Evolutionary conservation across 1,140 invertebrate genomes (phyloP).

Genomic region (Drosophila kepulauana): DNA sequence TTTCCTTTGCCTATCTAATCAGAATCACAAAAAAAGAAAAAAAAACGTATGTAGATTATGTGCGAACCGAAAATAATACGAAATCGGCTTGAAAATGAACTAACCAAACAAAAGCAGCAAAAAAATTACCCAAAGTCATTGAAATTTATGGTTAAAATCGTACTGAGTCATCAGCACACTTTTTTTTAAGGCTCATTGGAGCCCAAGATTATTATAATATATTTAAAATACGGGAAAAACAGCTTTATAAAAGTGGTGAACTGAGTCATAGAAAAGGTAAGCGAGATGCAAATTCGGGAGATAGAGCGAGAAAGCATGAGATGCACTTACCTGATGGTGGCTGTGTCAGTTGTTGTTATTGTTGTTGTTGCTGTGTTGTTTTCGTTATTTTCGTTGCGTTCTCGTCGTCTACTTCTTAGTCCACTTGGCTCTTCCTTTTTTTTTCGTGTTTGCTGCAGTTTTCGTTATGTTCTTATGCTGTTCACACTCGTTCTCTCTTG

Average conservation of each 20-base stretch:
- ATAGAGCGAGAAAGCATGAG: neutral
- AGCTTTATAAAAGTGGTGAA: neutral
- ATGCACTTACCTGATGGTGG: slow-evolving; percentile 50
- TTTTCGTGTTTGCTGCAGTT: slow-evolving; percentile 35
- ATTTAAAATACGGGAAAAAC: neutral
- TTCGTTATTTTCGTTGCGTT: slow-evolving; percentile 46
- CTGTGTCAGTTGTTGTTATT: slow-evolving; percentile 33
- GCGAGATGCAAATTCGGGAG: slow-evolving; percentile 21
- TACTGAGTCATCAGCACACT: slow-evolving; percentile 47
- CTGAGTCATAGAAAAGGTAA: slow-evolving; percentile 38
- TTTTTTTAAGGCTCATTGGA: slow-evolving; percentile 3
- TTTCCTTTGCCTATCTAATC: slow-evolving; percentile 61
- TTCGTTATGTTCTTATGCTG: slow-evolving; percentile 46
- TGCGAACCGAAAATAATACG: slow-evolving; percentile 16
- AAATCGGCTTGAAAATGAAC: neutral
- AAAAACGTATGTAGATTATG: slow-evolving; percentile 22
- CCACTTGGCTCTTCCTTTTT: slow-evolving; percentile 38
- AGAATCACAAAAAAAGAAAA: slow-evolving; percentile 26
- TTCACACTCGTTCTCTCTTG: slow-evolving; percentile 3
- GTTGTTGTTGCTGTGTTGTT: slow-evolving; percentile 40
- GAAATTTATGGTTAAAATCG: slow-evolving; percentile 41
- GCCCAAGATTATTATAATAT: slow-evolving; percentile 9
- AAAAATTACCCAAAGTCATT: slow-evolving; percentile 35
- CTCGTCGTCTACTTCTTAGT: slow-evolving; percentile 37
- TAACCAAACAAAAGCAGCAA: neutral